A percentile compares a stretch with the other conserved stretches of the same genome.
Evolutionary conservation across 2,888 invertebrate species (phyloP).

Genomic region (Tenthredo distinguenda): DNA sequence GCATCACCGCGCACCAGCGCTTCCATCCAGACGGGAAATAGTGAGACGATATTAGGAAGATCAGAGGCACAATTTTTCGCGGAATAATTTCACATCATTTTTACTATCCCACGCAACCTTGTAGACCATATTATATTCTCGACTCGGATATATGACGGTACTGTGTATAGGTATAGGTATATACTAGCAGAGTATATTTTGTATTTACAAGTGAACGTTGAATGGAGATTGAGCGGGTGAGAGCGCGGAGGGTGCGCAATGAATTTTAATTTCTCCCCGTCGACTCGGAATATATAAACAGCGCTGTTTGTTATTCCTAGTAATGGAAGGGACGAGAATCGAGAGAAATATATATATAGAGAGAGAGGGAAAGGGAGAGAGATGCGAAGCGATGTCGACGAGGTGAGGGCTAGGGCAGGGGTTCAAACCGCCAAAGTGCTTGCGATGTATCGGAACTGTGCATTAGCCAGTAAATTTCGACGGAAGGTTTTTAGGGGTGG

Average conservation of each 20-base stretch:
- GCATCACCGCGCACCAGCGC: background rate
- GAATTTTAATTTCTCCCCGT: slow-evolving; percentile 71
- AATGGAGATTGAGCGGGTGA: slow-evolving; percentile 40
- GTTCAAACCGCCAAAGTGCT: slow-evolving; percentile 42
- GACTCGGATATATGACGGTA: background rate
- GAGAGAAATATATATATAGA: slow-evolving; percentile 35
- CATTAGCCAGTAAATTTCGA: slow-evolving; percentile 46
- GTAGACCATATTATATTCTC: background rate
- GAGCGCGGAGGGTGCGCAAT: slow-evolving; percentile 59
- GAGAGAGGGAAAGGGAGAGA: background rate
- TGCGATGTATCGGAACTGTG: slow-evolving; percentile 50
- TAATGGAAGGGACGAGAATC: slow-evolving; percentile 62
- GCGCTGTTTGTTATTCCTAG: slow-evolving; percentile 63
- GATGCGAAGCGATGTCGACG: background rate
- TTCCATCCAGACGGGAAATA: background rate
- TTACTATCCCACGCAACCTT: background rate
- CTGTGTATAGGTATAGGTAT: background rate
- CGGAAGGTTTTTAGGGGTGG: slow-evolving; percentile 26
- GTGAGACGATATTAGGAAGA: background rate
- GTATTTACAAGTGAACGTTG: slow-evolving; percentile 16
- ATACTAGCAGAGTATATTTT: slow-evolving; percentile 5
- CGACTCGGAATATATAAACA: slow-evolving; percentile 62
- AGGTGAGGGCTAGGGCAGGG: slow-evolving; percentile 15
- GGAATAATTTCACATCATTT: background rate
- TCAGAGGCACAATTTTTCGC: background rate